phyloP scores from a whole-genome alignment of 2,888 invertebrate genomes.

The Leptinotarsa tumamoca region DNA sequence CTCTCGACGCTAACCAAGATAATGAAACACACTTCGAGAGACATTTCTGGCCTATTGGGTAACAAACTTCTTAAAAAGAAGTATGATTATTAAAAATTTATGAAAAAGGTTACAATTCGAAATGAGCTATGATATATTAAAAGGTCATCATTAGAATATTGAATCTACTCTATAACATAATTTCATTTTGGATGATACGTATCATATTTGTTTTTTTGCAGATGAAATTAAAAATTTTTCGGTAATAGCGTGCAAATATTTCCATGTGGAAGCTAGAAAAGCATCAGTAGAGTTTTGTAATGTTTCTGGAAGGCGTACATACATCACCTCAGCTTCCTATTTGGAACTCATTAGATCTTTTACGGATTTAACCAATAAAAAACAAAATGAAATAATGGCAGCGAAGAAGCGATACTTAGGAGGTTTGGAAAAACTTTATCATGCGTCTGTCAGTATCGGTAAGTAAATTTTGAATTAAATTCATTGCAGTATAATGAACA shows the following conservation, averaged over 20 bases:
- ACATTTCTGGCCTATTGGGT: no score
- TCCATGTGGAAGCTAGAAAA: constrained; percentile 82
- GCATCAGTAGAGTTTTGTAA: constrained; percentile 74
- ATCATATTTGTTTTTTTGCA: constrained; percentile 23
- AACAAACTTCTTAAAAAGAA: no score
- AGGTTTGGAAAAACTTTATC: constrained; percentile 78
- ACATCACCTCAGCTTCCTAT: constrained; percentile 88
- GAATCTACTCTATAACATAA: no score
- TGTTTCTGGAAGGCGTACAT: constrained; percentile 78
- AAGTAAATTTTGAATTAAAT: constrained; percentile 56
- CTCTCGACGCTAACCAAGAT: no score
- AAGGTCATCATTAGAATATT: no score
- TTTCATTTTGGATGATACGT: no score
- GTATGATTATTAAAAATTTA: no score
- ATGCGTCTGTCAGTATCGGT: constrained; percentile 81
- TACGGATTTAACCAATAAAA: constrained; percentile 76
- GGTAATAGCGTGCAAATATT: constrained; percentile 86
- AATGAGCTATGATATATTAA: no score
- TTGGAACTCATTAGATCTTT: constrained; percentile 84
- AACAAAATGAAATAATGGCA: constrained; percentile 79
- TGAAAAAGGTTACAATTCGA: no score
- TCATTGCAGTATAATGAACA: no score
- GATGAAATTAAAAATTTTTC: constrained; percentile 71
- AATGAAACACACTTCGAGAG: no score
- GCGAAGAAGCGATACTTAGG: constrained; percentile 74